These are phyloP conservation scores for Limnephilus rhombicus DNA, from an alignment of 2,888 invertebrate genomes.

Conservation along the genomic window DNA sequence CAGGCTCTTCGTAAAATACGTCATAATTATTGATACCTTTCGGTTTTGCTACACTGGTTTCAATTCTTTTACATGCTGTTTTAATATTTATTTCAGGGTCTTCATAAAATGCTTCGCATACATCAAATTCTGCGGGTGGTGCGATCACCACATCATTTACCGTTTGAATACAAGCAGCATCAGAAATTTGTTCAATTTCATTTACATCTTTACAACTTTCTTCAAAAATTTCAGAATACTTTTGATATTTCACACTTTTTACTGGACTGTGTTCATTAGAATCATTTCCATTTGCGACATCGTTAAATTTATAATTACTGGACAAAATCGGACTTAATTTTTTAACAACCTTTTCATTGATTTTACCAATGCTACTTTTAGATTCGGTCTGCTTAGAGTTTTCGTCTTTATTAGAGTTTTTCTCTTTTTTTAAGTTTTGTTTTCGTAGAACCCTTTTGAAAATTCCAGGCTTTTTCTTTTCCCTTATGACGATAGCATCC, in stretches of 20 bases:
- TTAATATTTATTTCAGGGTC: neutral
- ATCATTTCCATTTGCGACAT: neutral
- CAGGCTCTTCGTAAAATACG: conserved; percentile 56
- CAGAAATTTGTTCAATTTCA: neutral
- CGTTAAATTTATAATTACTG: conserved; percentile 51
- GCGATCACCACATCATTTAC: neutral
- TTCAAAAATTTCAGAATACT: conserved; percentile 25
- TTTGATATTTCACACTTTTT: conserved; percentile 33
- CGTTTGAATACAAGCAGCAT: neutral
- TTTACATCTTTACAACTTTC: neutral
- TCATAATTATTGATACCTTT: neutral
- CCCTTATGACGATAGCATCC: neutral
- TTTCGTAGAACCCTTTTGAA: conserved; percentile 57
- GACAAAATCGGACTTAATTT: conserved; percentile 32
- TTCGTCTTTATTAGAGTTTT: neutral
- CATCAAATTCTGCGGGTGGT: conserved; percentile 17
- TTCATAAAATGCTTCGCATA: conserved; percentile 2
- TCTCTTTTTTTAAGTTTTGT: conserved; percentile 48
- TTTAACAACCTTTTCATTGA: conserved; percentile 50
- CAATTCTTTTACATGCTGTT: neutral
- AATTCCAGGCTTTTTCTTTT: conserved; percentile 59
- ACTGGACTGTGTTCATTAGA: neutral
- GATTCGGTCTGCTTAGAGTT: neutral
- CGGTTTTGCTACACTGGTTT: neutral
- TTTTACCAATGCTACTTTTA: conserved; percentile 36